Evolutionary conservation across 2,113 vertebrate species (phyloP), one percentile per base, ranked within the genome.

Genomic region (Centropus bengalensis): DNA sequence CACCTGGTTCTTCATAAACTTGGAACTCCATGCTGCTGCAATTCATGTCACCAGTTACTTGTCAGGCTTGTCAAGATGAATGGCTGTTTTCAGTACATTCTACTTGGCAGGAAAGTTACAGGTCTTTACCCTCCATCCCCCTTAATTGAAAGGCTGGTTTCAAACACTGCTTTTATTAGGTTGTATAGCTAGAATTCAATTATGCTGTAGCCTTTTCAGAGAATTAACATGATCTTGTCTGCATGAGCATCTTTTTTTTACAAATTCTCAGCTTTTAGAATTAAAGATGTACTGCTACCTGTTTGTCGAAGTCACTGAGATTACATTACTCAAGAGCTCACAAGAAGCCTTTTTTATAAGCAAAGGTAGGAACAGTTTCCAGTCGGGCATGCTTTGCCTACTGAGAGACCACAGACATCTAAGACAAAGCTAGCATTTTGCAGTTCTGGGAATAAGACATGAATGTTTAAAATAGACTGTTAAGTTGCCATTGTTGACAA

Each of bases 211-310:
- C 76, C 12, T 66, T 64, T 52, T 42, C n/a, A 63, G 12, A 66
- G 5, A 12, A 42, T 47, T 55, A 67, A 42, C 14, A 74, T 14
- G 6, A 77, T 9, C 9, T 27, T 27, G 6, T 26, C 17, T 44
- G 36, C 1, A 1, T 2, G 0, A 71, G 11, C 18, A 56, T 55
- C 40, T 52, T 18, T 69, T 42, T 38, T 33, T 23, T 13, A 51
- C 7, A 56, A 58, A 54, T 6, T 17, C 10, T 45, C 27, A 55
- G 30, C 19, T 66, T 73, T 32, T 47, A 7, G 14, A 40, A 30
- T 67, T 62, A 44, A 73, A 66, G 16, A 28, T 14, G 24, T 0
- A 8, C 7, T 45, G 6, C 60, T 28, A 22, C 11, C 24, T 32
- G 32, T 59, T 75, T 28, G 14, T 10, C 12, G 76, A 44, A 40